Evolutionary conservation across 1,140 invertebrate species (phyloP).

Genomic region (Platorchestia sp.): DNA sequence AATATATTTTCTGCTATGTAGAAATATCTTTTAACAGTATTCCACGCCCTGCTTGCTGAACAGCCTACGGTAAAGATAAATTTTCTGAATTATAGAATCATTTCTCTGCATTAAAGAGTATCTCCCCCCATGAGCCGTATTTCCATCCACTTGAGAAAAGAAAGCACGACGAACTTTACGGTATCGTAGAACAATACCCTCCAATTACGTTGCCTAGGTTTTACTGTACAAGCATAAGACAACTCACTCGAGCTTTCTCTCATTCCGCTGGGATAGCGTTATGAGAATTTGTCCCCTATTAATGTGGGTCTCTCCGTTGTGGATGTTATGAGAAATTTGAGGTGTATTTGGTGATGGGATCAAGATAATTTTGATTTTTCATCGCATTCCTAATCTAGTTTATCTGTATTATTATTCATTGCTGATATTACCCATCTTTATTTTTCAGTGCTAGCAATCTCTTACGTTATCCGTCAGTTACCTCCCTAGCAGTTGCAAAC

Average conservation of each 20-base stretch:
- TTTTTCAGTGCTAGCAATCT: not conserved
- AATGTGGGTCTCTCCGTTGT: not conserved
- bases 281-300: not conserved
- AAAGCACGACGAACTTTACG: not conserved
- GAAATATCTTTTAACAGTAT: not conserved
- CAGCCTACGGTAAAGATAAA: not conserved
- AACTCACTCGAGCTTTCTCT: not conserved
- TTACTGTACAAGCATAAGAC: not conserved
- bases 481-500: too few relatives aligned
- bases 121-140: too few relatives aligned
- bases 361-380: not conserved
- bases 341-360: not conserved
- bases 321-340: not conserved
- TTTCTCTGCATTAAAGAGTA: not conserved
- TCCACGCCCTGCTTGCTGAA: not conserved
- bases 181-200: too few relatives aligned
- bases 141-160: not conserved
- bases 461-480: too few relatives aligned
- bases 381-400: too few relatives aligned
- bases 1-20: not conserved
- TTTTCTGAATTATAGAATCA: not conserved
- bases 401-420: not conserved
- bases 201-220: too few relatives aligned
- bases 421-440: not conserved
- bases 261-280: not conserved